phyloP scores from a whole-genome alignment of 2,113 vertebrate genomes.

The Oriolus oriolus region DNA sequence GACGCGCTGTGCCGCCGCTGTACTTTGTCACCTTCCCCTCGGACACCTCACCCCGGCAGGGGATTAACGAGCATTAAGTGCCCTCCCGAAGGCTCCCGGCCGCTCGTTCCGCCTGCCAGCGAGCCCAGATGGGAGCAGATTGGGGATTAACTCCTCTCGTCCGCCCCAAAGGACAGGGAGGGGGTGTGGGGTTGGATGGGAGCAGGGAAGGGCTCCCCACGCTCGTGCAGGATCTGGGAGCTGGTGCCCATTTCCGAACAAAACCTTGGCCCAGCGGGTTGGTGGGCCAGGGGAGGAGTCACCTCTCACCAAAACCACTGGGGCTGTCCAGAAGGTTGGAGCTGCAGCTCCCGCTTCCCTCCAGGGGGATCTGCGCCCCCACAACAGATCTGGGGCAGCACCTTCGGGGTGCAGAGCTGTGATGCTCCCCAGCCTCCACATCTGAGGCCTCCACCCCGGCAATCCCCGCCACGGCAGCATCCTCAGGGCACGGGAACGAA shows the following conservation, averaged over 20 bases:
- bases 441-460: rapidly evolving
- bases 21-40: not conserved
- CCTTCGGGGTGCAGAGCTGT: rapidly evolving
- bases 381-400: not conserved
- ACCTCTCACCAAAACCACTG: rapidly evolving
- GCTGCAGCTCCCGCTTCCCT: not conserved
- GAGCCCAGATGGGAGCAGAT: rapidly evolving
- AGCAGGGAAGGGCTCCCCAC: not conserved
- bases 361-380: not conserved
- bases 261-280: rapidly evolving
- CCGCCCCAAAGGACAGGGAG: not conserved
- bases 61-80: conserved; percentile 38
- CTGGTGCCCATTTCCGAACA: rapidly evolving
- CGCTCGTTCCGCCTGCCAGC: not conserved
- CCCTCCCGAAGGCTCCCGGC: not conserved
- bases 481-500: not conserved
- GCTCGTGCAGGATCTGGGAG: rapidly evolving
- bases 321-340: rapidly evolving
- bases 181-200: rapidly evolving
- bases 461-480: rapidly evolving
- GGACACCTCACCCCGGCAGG: rapidly evolving
- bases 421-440: not conserved
- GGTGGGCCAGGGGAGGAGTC: not conserved
- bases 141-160: not conserved
- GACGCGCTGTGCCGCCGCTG: not conserved